Conservation (phyloP, 2,888 invertebrate species). For the Drosophila meridiana region DNA sequence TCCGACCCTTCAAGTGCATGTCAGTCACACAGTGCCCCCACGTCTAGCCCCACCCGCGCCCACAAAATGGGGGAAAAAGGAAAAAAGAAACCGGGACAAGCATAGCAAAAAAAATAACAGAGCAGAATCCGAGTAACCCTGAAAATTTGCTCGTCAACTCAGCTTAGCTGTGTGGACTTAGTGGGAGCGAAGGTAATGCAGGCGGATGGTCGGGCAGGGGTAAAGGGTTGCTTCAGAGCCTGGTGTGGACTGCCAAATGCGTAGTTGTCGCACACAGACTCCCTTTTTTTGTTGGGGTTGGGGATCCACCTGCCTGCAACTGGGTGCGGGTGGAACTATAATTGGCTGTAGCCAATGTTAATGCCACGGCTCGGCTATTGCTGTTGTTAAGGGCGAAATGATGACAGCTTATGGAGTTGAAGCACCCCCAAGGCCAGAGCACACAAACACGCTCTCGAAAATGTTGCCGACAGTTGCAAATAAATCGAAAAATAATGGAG, state of each 20-base stretch:
- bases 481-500: constrained; percentile 23
- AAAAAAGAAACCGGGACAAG: constrained; percentile 4
- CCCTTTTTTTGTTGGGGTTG: constrained; percentile 1
- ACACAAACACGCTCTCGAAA: constrained; percentile 20
- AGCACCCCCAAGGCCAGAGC: constrained; percentile 21
- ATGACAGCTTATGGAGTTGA: constrained; percentile 51
- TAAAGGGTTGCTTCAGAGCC: constrained; percentile 5
- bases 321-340: constrained; percentile 41
- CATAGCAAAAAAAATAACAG: constrained; percentile 13
- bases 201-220: neutral
- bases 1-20: constrained; percentile 46
- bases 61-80: neutral
- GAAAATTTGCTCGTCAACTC: constrained; percentile 72
- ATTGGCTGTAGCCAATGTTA: constrained; percentile 70
- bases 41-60: constrained; percentile 12
- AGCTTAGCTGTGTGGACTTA: constrained; percentile 68
- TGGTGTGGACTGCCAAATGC: constrained; percentile 46
- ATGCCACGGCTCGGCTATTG: constrained; percentile 43
- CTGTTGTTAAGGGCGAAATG: constrained; percentile 43
- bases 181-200: constrained; percentile 40
- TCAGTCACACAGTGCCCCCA: constrained; percentile 34
- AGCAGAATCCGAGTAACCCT: constrained; percentile 63
- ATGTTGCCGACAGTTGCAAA: constrained; percentile 47
- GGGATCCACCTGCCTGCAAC: constrained; percentile 57
- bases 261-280: constrained; percentile 66